Conservation (phyloP, 2,113 vertebrate genomes). For the Stegostoma tigrinum region DNA sequence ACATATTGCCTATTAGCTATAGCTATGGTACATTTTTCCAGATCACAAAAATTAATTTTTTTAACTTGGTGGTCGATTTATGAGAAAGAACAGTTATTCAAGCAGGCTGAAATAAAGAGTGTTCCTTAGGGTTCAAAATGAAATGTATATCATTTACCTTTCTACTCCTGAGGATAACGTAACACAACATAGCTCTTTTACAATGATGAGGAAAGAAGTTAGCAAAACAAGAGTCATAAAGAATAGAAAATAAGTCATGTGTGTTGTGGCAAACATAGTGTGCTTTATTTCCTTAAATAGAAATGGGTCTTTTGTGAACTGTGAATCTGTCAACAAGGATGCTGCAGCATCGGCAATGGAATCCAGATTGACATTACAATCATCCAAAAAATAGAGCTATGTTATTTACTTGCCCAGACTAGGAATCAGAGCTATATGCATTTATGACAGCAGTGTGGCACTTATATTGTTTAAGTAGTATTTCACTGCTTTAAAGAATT, state of each 20-base stretch:
- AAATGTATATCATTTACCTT: not conserved
- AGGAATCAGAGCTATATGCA: not conserved
- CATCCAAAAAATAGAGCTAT: conserved; percentile 3
- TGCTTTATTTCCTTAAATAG: conserved; percentile 29
- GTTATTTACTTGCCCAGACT: accelerated
- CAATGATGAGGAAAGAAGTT: not conserved
- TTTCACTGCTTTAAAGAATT: conserved; percentile 10
- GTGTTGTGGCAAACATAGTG: not conserved
- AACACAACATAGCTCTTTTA: not conserved
- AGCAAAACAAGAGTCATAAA: not conserved
- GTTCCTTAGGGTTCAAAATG: not conserved
- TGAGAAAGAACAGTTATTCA: not conserved
- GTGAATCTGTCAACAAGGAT: conserved; percentile 17
- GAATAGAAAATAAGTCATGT: not conserved
- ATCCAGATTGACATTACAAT: conserved; percentile 37
- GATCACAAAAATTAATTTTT: not conserved
- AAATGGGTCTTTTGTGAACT: conserved; percentile 18
- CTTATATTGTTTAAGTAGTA: conserved; percentile 4
- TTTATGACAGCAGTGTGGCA: not conserved
- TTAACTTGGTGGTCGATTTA: not conserved
- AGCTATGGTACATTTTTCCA: not conserved
- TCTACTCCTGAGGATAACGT: not conserved
- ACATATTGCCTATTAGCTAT: not conserved
- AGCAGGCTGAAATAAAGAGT: not conserved
- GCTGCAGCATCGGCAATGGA: not conserved